Conservation (phyloP, 2,888 invertebrate genomes). For the Zaprionus obscuricornis region DNA sequence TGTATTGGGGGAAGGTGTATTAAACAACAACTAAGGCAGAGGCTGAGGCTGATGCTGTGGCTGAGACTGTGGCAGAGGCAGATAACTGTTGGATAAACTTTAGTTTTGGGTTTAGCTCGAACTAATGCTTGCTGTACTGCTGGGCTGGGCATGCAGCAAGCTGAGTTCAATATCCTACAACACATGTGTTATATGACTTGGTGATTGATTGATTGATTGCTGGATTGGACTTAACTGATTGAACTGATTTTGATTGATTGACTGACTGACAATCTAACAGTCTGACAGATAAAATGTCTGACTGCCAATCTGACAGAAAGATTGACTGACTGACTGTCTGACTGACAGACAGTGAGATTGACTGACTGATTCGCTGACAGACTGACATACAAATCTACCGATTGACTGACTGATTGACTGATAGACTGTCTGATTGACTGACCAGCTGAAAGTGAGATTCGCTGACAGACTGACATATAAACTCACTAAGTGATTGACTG, state of each 20-base stretch:
- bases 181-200: slow-evolving; percentile 3
- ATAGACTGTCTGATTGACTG: slow-evolving; percentile 9
- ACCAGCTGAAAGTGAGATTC: not conserved
- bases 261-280: too few relatives aligned
- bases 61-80: slow-evolving; percentile 9
- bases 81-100: not conserved
- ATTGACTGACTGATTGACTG: too few relatives aligned
- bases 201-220: not conserved
- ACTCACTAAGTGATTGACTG: slow-evolving; percentile 5
- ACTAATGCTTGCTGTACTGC: slow-evolving; percentile 61
- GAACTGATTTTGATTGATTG: not conserved
- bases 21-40: not conserved
- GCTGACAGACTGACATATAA: too few relatives aligned
- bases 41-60: too few relatives aligned
- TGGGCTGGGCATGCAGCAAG: slow-evolving; percentile 71
- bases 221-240: too few relatives aligned
- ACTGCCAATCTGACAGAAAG: slow-evolving; percentile 6
- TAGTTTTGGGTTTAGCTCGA: slow-evolving; percentile 32
- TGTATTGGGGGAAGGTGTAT: not conserved
- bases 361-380: too few relatives aligned
- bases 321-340: not conserved
- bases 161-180: slow-evolving; percentile 49
- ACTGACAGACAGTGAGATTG: slow-evolving; percentile 9
- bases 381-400: too few relatives aligned
- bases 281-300: slow-evolving; percentile 19